Conservation (phyloP, 2,888 invertebrate species). For the Hemicrepidius hirtus region DNA sequence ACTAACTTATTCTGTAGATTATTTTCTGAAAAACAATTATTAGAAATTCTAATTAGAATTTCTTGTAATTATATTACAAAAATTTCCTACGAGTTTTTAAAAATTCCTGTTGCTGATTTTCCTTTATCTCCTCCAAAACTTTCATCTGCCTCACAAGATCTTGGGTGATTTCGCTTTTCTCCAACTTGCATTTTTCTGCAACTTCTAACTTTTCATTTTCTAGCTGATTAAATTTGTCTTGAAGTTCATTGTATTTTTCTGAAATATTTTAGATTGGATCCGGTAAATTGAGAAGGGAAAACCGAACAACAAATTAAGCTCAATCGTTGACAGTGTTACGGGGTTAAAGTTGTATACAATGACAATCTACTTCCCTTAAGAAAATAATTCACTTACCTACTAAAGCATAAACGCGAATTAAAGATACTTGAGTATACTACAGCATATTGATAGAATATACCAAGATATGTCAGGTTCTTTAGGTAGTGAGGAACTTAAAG, state of each 20-base stretch:
- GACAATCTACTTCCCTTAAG: too few relatives aligned
- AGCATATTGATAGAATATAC: too few relatives aligned
- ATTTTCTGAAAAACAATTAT: slow-evolving; percentile 39
- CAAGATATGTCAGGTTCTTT: too few relatives aligned
- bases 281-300: too few relatives aligned
- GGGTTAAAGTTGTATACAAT: too few relatives aligned
- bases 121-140: slow-evolving; percentile 27
- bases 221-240: slow-evolving; percentile 36
- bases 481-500: too few relatives aligned
- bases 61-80: not conserved
- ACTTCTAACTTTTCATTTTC: slow-evolving; percentile 49
- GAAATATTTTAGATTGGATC: not conserved
- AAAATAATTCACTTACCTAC: too few relatives aligned
- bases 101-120: slow-evolving; percentile 25
- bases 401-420: too few relatives aligned
- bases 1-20: slow-evolving; percentile 49
- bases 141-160: slow-evolving; percentile 38
- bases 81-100: slow-evolving; percentile 32
- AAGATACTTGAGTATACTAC: too few relatives aligned
- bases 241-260: slow-evolving; percentile 33
- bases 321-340: too few relatives aligned
- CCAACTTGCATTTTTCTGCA: slow-evolving; percentile 45
- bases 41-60: too few relatives aligned
- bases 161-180: slow-evolving; percentile 30
- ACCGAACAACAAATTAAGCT: too few relatives aligned